Conservation (phyloP, 1,140 invertebrate genomes). For the Eubasilissa regina region DNA sequence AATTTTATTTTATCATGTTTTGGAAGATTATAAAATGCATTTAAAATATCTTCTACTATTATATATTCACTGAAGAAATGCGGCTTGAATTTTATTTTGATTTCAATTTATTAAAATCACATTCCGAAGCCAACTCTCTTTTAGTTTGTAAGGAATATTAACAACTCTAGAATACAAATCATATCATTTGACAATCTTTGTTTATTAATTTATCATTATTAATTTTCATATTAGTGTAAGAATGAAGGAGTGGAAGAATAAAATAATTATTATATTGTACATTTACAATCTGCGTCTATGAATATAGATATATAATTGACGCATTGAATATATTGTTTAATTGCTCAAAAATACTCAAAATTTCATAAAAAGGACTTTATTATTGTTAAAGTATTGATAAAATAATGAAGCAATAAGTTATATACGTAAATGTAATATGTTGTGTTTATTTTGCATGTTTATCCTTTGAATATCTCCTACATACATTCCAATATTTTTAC, state of each 20-base stretch:
- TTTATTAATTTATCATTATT: conserved; percentile 33
- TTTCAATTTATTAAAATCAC: too few relatives aligned
- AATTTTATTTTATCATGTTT: neutral
- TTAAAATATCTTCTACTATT: too few relatives aligned
- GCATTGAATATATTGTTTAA: neutral
- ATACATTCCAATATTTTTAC: conserved; percentile 9
- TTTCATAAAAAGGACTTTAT: neutral
- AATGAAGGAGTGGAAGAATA: neutral
- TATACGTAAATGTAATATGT: conserved; percentile 10
- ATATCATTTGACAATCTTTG: conserved; percentile 34
- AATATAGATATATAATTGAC: conserved; percentile 1
- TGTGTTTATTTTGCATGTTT: neutral
- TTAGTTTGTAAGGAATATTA: conserved; percentile 63
- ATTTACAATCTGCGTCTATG: neutral
- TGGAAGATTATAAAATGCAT: too few relatives aligned
- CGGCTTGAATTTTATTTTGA: too few relatives aligned
- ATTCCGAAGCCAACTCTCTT: conserved; percentile 8
- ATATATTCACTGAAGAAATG: too few relatives aligned
- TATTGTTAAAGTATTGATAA: too few relatives aligned
- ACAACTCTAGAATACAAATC: conserved; percentile 42
- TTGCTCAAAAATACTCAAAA: conserved; percentile 32
- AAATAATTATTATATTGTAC: neutral
- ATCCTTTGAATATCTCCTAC: conserved; percentile 21
- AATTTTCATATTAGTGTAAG: conserved; percentile 18
- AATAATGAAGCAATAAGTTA: neutral